Percentiles rank a stretch among this genome's conserved stretches.
Evolutionary conservation across 1,140 invertebrate genomes (phyloP).

Genomic region (Danaus melanippus): DNA sequence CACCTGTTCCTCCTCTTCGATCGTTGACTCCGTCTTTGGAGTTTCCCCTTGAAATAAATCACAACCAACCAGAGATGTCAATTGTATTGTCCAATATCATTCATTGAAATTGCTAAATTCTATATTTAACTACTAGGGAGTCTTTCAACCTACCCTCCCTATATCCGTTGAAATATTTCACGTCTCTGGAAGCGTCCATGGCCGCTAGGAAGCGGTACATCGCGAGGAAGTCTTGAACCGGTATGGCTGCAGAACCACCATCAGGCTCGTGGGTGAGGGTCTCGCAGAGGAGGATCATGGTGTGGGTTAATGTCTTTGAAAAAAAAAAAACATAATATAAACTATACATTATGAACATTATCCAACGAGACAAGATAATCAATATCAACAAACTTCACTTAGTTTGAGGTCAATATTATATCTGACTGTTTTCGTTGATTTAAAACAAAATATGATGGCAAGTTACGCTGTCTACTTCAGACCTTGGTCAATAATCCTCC

Average conservation of each 20-base stretch:
- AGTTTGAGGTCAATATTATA: not conserved
- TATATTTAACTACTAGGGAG: no score
- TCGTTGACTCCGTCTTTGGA: constrained; percentile 11
- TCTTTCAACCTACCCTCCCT: constrained; percentile 42
- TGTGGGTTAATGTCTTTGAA: constrained; percentile 79
- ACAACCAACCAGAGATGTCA: not conserved
- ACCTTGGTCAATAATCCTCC: constrained; percentile 76
- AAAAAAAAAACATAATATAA: not conserved
- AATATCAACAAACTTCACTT: no score
- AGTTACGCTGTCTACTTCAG: constrained; percentile 17
- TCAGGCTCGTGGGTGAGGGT: constrained; percentile 86
- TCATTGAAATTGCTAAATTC: no score
- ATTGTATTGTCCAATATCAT: no score
- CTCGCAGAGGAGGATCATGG: constrained; percentile 87
- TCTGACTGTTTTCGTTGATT: not conserved
- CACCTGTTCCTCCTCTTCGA: constrained; percentile 16
- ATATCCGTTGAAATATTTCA: constrained; percentile 54
- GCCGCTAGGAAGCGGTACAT: constrained; percentile 80
- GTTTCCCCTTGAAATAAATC: constrained; percentile 15
- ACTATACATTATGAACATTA: not conserved
- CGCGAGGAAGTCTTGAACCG: constrained; percentile 76
- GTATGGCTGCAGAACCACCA: constrained; percentile 83
- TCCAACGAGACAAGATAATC: no score
- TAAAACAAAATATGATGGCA: not conserved
- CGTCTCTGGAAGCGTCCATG: constrained; percentile 72